phyloP scores from a whole-genome alignment of 2,888 invertebrate genomes.

The Eutolmus rufibarbis region DNA sequence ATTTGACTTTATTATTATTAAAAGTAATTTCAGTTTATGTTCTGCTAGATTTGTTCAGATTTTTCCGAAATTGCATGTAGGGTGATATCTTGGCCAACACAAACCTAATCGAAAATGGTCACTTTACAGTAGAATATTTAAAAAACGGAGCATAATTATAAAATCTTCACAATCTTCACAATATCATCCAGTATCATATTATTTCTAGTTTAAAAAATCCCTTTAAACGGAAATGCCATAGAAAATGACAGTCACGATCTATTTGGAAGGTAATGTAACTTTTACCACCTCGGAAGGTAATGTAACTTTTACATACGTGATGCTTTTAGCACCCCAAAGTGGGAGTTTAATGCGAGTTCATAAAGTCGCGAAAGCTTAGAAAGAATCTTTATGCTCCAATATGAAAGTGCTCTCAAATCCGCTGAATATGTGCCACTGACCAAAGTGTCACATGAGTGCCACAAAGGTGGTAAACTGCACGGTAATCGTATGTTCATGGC shows the following conservation, averaged over 20 bases:
- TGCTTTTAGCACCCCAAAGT: background rate
- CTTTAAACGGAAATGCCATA: background rate
- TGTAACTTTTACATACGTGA: background rate
- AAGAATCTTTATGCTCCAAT: background rate
- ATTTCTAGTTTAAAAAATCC: background rate
- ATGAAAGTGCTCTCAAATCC: background rate
- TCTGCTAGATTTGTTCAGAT: too few species aligned
- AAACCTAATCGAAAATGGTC: too few species aligned
- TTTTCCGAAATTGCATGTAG: too few species aligned
- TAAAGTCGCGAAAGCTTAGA: background rate
- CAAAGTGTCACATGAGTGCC: background rate
- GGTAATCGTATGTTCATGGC: background rate
- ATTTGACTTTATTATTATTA: too few species aligned
- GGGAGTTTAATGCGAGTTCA: background rate
- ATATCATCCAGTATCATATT: background rate
- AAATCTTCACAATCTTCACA: too few species aligned
- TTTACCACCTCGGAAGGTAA: background rate
- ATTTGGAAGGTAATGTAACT: background rate
- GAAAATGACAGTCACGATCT: background rate
- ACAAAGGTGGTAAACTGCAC: background rate
- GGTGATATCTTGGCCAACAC: too few species aligned
- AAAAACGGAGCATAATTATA: too few species aligned
- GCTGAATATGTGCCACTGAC: background rate
- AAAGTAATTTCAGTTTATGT: too few species aligned
- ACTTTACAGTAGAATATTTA: too few species aligned